phyloP scores from a whole-genome alignment of 2,113 vertebrate genomes.

The Lates calcarifer region DNA sequence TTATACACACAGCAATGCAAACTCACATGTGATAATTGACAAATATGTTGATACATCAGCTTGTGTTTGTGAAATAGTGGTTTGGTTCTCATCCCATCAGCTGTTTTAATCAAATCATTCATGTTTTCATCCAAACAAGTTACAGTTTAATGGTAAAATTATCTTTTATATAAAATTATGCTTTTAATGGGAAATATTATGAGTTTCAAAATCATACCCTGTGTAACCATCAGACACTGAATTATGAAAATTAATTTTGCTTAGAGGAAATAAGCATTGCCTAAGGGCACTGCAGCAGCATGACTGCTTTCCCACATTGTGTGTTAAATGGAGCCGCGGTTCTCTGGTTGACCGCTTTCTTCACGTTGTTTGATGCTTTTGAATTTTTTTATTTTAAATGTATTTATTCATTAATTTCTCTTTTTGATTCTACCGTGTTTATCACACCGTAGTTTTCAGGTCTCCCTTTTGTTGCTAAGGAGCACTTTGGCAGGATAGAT shows the following conservation, averaged over 20 bases:
- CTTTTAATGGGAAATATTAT: background rate
- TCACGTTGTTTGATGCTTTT: background rate
- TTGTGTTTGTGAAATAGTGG: background rate
- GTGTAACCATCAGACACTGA: background rate
- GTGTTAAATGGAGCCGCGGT: background rate
- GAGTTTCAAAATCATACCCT: background rate
- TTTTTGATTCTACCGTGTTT: too few relatives aligned
- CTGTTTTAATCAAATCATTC: background rate
- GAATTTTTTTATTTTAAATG: background rate
- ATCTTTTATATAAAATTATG: background rate
- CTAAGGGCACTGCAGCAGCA: constrained; percentile 2
- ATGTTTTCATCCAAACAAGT: background rate
- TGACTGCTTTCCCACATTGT: background rate
- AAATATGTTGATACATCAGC: too few relatives aligned
- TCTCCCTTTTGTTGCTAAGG: too few relatives aligned
- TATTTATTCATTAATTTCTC: background rate
- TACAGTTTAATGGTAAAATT: background rate
- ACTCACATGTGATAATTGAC: too few relatives aligned
- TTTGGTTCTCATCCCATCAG: too few relatives aligned
- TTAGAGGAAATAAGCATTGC: background rate
- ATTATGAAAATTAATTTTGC: background rate
- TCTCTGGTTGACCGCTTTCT: background rate
- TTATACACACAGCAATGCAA: too few relatives aligned
- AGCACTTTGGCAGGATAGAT: too few relatives aligned
- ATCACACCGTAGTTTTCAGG: too few relatives aligned